Evolutionary conservation across 1,140 invertebrate species (phyloP).

Genomic region (Drosophila pseudoobscura): DNA sequence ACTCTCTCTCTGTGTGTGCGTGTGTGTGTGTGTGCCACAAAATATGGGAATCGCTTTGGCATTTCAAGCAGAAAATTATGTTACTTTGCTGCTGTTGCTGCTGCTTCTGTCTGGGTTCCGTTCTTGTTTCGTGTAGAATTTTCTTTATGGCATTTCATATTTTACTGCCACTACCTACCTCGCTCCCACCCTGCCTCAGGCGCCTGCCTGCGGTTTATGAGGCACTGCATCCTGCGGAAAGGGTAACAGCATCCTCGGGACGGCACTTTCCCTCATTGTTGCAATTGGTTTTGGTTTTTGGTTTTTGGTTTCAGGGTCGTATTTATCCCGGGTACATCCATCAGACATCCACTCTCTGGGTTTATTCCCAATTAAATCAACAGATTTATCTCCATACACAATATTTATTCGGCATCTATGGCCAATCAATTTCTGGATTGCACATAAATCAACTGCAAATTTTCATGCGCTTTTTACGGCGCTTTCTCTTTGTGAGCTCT

Average conservation of each 20-base stretch:
- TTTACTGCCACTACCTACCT: constrained; percentile 34
- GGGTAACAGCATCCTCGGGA: too few relatives aligned
- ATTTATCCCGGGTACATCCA: constrained; percentile 1
- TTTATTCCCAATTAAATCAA: constrained; percentile 44
- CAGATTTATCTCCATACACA: constrained; percentile 19
- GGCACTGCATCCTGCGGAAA: constrained; percentile 15
- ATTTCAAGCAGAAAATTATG: constrained; percentile 71
- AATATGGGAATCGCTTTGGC: constrained; percentile 57
- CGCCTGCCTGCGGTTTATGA: constrained; percentile 25
- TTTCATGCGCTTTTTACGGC: constrained; percentile 7
- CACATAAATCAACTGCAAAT: constrained; percentile 24
- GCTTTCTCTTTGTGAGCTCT: constrained; percentile 10
- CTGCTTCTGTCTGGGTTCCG: constrained; percentile 15
- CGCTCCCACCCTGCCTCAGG: constrained; percentile 2
- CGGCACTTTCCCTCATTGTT: constrained; percentile 20
- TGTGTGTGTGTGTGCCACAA: constrained; percentile 14
- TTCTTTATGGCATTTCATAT: constrained; percentile 70
- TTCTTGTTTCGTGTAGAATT: constrained; percentile 27
- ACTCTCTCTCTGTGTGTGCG: constrained; percentile 8
- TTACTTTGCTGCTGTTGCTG: constrained; percentile 54
- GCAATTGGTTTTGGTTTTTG: constrained; percentile 21
- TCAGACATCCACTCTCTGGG: constrained; percentile 8
- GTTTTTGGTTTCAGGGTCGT: too few relatives aligned
- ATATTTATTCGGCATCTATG: constrained; percentile 16
- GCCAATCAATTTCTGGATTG: constrained; percentile 40